Percentiles rank a stretch among this genome's conserved stretches.
phyloP scores from a whole-genome alignment of 2,888 invertebrate genomes.

The Oscheius sp. region DNA sequence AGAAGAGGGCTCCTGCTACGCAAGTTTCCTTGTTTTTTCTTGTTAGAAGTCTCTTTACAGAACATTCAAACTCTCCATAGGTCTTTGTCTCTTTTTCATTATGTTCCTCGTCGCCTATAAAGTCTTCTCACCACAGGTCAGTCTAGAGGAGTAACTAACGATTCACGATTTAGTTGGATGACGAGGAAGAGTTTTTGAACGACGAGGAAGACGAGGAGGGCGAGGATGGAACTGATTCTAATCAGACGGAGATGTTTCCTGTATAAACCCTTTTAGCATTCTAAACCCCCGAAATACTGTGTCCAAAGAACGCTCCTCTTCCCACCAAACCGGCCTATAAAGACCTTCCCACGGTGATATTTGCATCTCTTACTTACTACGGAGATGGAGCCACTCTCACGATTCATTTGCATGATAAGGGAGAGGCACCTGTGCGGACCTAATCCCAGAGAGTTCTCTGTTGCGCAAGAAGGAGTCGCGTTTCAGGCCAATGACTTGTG shows the following conservation, averaged over 20 bases:
- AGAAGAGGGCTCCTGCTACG: too few relatives aligned
- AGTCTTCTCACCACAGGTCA: too few relatives aligned
- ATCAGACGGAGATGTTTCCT: not conserved
- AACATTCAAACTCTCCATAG: too few relatives aligned
- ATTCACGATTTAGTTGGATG: too few relatives aligned
- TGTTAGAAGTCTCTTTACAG: too few relatives aligned
- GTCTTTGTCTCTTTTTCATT: too few relatives aligned
- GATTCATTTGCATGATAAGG: slow-evolving; percentile 29
- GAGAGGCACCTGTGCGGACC: slow-evolving; percentile 1
- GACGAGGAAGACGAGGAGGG: slow-evolving; percentile 2
- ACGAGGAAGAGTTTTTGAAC: not conserved
- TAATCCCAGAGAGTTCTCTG: slow-evolving; percentile 16
- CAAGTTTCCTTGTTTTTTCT: too few relatives aligned
- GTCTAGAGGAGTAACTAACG: too few relatives aligned
- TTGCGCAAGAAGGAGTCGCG: slow-evolving; percentile 32
- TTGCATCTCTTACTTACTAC: not conserved
- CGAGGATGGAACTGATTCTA: not conserved
- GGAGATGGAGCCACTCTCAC: not conserved
- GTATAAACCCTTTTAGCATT: too few relatives aligned
- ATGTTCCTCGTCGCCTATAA: too few relatives aligned
- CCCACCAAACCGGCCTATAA: slow-evolving; percentile 4
- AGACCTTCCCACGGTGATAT: slow-evolving; percentile 9
- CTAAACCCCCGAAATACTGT: too few relatives aligned
- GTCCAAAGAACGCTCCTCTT: not conserved
- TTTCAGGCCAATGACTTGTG: slow-evolving; percentile 19